Evolutionary conservation across 2,888 invertebrate genomes (phyloP).

Genomic region (Tetragnatha montana): DNA sequence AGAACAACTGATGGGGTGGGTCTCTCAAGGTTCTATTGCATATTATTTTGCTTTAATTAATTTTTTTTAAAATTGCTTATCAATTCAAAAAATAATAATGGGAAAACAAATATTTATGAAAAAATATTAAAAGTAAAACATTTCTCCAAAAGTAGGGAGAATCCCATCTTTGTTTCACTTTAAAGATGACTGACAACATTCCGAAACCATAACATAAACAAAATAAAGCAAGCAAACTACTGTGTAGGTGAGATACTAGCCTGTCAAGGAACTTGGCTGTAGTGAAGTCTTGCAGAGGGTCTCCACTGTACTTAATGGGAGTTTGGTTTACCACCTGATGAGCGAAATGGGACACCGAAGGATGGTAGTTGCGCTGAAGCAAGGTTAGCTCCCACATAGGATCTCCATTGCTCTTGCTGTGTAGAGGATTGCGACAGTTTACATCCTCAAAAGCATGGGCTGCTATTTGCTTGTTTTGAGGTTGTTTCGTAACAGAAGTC

Average conservation of each 20-base stretch:
- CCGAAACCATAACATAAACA: background rate
- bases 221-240: background rate
- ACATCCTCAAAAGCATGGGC: constrained; percentile 74
- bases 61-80: too few species aligned
- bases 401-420: constrained; percentile 85
- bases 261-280: constrained; percentile 90
- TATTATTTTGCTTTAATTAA: too few species aligned
- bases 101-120: too few species aligned
- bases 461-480: constrained; percentile 69
- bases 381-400: constrained; percentile 85
- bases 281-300: constrained; percentile 94
- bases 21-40: too few species aligned
- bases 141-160: too few species aligned
- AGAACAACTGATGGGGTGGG: too few species aligned
- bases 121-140: too few species aligned
- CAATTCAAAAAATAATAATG: too few species aligned
- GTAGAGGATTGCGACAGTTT: constrained; percentile 87
- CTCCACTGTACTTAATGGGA: constrained; percentile 88
- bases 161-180: too few species aligned
- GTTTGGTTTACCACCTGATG: constrained; percentile 83
- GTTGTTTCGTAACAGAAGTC: constrained; percentile 75
- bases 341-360: constrained; percentile 92
- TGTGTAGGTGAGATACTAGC: background rate
- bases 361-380: constrained; percentile 89
- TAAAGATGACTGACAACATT: too few species aligned